Evolutionary conservation across 53 echinoderm and acorn worm species (phyloP).

Genomic region (Actinopyga echinites): DNA sequence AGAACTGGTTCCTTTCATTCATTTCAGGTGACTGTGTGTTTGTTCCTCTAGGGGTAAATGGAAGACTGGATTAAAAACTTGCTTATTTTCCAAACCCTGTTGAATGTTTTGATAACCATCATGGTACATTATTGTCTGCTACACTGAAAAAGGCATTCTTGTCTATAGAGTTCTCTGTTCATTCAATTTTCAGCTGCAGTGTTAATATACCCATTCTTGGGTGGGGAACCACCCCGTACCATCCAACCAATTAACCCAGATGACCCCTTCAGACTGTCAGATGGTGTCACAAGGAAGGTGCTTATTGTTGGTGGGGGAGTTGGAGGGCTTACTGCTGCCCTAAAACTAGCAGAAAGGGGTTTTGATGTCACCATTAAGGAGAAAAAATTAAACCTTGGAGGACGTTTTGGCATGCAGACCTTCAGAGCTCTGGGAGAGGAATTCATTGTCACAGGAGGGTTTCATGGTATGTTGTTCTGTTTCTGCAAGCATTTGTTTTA

Average conservation of each 20-base stretch:
- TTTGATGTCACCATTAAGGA: slow-evolving; percentile 69
- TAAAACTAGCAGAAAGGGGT: slow-evolving; percentile 74
- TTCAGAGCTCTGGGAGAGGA: slow-evolving; percentile 51
- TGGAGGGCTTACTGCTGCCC: slow-evolving; percentile 66
- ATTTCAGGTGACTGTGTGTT: too few species aligned
- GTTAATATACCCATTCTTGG: slow-evolving; percentile 21
- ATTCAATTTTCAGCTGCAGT: neutral
- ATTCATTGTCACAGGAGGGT: slow-evolving; percentile 57
- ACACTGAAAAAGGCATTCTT: too few species aligned
- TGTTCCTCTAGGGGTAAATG: too few species aligned
- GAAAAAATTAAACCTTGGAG: slow-evolving; percentile 44
- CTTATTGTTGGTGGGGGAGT: slow-evolving; percentile 74
- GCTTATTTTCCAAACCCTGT: too few species aligned
- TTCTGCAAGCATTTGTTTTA: too few species aligned
- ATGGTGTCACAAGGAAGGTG: slow-evolving; percentile 68
- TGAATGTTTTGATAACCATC: too few species aligned
- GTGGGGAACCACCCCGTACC: slow-evolving; percentile 13
- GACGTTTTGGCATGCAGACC: slow-evolving; percentile 41
- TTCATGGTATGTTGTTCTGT: slow-evolving; percentile 50
- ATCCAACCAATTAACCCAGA: slow-evolving; percentile 66
- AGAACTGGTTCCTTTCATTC: too few species aligned
- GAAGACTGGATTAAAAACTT: too few species aligned
- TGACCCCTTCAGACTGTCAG: slow-evolving; percentile 46
- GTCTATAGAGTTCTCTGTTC: neutral
- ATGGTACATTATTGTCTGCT: too few species aligned